Evolutionary conservation across 1,140 invertebrate genomes (phyloP).

Genomic region (Leptopilina clavipes): DNA sequence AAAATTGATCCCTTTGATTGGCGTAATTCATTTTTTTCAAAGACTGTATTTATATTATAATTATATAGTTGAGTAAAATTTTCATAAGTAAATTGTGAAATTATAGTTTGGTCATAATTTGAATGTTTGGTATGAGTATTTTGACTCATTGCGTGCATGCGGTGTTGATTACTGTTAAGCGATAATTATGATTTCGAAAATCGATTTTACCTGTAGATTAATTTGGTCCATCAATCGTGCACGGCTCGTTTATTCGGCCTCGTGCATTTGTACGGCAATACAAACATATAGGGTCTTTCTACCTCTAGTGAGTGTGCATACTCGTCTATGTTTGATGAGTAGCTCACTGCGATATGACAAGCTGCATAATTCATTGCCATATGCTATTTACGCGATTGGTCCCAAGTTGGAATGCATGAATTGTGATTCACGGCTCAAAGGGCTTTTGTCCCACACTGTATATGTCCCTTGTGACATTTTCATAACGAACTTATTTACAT

Average conservation of each 20-base stretch:
- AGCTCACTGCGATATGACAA: slow-evolving; percentile 53
- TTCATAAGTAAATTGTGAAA: too few relatives aligned
- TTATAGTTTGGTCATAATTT: neutral
- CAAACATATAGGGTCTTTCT: slow-evolving; percentile 30
- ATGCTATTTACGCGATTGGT: slow-evolving; percentile 52
- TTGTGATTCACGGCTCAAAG: slow-evolving; percentile 45
- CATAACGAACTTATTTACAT: slow-evolving; percentile 18
- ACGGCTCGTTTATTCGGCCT: slow-evolving; percentile 23
- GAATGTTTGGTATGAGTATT: slow-evolving; percentile 1
- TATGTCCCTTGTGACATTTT: slow-evolving; percentile 1
- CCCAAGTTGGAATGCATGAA: slow-evolving; percentile 45
- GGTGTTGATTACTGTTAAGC: slow-evolving; percentile 27
- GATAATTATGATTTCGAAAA: slow-evolving; percentile 49
- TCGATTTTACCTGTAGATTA: slow-evolving; percentile 44
- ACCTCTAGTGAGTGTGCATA: slow-evolving; percentile 43
- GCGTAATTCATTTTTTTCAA: too few relatives aligned
- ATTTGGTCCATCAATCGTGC: slow-evolving; percentile 45
- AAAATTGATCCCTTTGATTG: too few relatives aligned
- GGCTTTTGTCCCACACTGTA: neutral
- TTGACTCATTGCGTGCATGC: slow-evolving; percentile 12
- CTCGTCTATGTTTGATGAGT: slow-evolving; percentile 56
- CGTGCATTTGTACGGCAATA: slow-evolving; percentile 35
- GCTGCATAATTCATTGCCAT: slow-evolving; percentile 57
- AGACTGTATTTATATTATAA: too few relatives aligned
- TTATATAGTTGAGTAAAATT: too few relatives aligned